Conservation (phyloP, 2,113 vertebrate species). For the Anas platyrhynchos region DNA sequence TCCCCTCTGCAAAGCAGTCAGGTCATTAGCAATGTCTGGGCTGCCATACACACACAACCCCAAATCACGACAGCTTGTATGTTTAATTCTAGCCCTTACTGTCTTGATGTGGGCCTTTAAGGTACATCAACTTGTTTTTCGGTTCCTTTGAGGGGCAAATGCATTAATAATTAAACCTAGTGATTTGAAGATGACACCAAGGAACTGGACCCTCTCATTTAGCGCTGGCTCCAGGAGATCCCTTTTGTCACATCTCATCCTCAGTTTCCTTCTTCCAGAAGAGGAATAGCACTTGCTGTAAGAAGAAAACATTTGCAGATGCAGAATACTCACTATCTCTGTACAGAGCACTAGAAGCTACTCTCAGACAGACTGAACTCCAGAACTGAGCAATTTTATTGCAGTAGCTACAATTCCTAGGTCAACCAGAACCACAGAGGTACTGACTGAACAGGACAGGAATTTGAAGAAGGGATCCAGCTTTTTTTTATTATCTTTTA, state of each 20-base stretch:
- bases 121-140: background rate
- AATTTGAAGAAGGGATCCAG: conserved; percentile 32
- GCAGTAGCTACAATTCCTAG: conserved; percentile 19
- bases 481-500: background rate
- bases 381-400: background rate
- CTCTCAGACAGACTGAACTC: conserved; percentile 10
- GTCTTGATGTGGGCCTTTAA: conserved; percentile 54
- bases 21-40: background rate
- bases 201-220: conserved; percentile 14
- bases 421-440: background rate
- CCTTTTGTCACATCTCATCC: background rate
- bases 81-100: conserved; percentile 71
- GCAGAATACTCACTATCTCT: background rate
- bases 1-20: background rate
- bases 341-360: background rate
- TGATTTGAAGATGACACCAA: background rate
- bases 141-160: conserved; percentile 6
- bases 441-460: background rate
- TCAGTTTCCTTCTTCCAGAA: background rate
- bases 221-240: background rate
- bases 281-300: background rate
- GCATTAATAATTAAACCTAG: background rate
- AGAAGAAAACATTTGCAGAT: background rate
- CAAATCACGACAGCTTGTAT: conserved; percentile 57
- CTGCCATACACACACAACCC: background rate